Conservation (phyloP, 2,113 vertebrate genomes). For the Butastur rufipennis region DNA sequence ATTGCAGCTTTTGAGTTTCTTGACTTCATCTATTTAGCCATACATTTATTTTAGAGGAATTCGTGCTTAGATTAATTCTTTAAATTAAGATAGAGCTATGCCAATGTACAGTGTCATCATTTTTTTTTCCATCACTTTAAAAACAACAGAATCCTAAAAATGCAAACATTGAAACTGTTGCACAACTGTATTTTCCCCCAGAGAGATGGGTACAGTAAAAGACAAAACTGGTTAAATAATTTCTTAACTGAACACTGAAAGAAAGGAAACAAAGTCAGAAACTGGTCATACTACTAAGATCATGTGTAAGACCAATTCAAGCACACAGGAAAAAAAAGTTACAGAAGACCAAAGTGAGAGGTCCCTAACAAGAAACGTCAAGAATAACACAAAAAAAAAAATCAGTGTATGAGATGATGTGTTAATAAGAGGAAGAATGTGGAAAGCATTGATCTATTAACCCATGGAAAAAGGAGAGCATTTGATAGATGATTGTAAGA, state of each 20-base stretch:
- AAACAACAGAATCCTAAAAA: not conserved
- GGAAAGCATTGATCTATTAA: not conserved
- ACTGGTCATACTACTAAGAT: not conserved
- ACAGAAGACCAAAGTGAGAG: not conserved
- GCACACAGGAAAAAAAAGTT: not conserved
- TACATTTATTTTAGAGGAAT: not conserved
- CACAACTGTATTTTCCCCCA: not conserved
- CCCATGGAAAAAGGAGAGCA: not conserved
- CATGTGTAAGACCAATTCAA: not conserved
- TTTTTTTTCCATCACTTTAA: not conserved
- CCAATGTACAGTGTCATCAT: rapidly evolving
- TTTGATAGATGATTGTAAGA: not conserved
- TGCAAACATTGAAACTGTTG: not conserved
- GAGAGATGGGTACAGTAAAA: not conserved
- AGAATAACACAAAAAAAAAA: not conserved
- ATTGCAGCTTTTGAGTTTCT: not conserved
- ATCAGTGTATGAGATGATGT: not conserved
- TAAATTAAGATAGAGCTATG: not conserved
- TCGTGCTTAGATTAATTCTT: not conserved
- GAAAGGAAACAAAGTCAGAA: not conserved
- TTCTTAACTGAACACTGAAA: not conserved
- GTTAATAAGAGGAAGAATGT: not conserved
- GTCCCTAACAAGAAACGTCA: not conserved
- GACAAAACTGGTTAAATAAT: not conserved
- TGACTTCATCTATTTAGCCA: not conserved